Evolutionary conservation across 2,797 vertebrate species (phyloP).

Genomic region (Setipinna tenuifilis): DNA sequence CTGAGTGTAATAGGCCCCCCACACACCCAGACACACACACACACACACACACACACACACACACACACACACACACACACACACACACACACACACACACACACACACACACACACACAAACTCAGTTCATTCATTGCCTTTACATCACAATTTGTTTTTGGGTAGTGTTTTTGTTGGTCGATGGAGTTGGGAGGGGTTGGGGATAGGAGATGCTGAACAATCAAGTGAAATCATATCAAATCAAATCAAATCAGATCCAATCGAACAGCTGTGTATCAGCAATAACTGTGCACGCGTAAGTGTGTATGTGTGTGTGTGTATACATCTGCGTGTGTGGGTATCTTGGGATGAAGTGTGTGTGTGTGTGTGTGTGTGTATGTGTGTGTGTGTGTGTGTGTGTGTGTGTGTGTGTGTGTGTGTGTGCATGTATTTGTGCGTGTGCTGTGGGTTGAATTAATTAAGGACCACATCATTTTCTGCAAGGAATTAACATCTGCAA

Average conservation of each 20-base stretch:
- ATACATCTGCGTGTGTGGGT: slow-evolving; percentile 29
- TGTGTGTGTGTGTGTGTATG: slow-evolving; percentile 32
- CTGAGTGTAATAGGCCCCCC: background rate
- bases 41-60: background rate
- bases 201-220: background rate
- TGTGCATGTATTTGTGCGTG: slow-evolving; percentile 30
- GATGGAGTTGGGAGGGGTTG: background rate
- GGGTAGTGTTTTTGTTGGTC: background rate
- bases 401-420: slow-evolving; percentile 36
- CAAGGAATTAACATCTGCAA: background rate
- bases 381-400: background rate
- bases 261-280: background rate
- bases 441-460: background rate
- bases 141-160: background rate
- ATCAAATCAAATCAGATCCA: slow-evolving; percentile 39
- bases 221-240: background rate
- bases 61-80: background rate
- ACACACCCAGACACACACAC: background rate
- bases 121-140: background rate
- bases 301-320: slow-evolving; percentile 2
- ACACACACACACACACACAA: background rate
- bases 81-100: background rate
- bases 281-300: slow-evolving; percentile 10
- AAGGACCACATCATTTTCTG: background rate
- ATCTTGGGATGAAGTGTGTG: too few relatives aligned